These are phyloP conservation scores for Odocoileus virginianus DNA, from an alignment of 2,113 vertebrate species.

Conservation along the genomic window DNA sequence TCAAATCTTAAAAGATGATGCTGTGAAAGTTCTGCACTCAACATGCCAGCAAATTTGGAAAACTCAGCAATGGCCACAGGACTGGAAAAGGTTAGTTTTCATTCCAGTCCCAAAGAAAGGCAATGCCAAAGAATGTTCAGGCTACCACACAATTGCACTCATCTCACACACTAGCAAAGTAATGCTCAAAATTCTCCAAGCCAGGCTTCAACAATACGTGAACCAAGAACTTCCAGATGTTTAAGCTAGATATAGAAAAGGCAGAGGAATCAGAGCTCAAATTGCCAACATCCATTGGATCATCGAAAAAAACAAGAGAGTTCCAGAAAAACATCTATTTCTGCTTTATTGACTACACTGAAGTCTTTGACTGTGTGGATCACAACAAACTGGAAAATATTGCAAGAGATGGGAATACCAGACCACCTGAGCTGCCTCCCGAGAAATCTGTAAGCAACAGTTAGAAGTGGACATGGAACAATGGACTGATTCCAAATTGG, in stretches of 20 bases:
- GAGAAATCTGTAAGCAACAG: not conserved
- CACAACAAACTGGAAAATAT: not conserved
- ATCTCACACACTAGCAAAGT: not conserved
- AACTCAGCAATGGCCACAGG: not conserved
- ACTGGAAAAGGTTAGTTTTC: not conserved
- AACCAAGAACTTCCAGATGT: not conserved
- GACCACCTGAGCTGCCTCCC: not conserved
- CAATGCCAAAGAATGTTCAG: not conserved
- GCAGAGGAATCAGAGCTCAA: not conserved
- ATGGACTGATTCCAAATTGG: not conserved
- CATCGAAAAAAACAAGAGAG: not conserved
- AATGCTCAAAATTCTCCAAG: not conserved
- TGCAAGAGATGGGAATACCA: not conserved
- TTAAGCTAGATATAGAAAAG: not conserved
- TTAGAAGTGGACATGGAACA: not conserved
- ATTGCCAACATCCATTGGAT: not conserved
- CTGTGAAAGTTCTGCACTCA: not conserved
- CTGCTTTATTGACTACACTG: not conserved
- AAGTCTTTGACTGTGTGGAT: not conserved
- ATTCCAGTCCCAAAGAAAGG: not conserved
- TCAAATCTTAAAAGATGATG: not conserved
- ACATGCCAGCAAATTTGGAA: not conserved
- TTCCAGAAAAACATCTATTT: not conserved
- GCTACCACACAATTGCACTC: not conserved
- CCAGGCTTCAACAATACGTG: not conserved